Conservation (phyloP, 2,888 invertebrate species). For the Leucophora obtusa region DNA sequence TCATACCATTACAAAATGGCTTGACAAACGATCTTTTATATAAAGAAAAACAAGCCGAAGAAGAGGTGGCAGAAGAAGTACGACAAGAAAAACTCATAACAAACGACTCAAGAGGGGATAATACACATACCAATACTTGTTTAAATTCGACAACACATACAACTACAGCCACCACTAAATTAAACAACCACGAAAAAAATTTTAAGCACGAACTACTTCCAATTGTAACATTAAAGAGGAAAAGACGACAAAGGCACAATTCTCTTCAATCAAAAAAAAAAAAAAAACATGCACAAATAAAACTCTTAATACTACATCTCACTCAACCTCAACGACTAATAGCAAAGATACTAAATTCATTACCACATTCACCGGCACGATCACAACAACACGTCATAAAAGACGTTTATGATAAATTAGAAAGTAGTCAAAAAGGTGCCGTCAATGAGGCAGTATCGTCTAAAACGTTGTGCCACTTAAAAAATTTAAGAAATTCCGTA, state of each 20-base stretch:
- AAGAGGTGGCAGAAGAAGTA: conserved; percentile 21
- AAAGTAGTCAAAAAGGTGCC: conserved; percentile 76
- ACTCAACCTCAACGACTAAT: conserved; percentile 67
- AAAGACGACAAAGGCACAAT: conserved; percentile 64
- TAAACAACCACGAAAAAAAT: conserved; percentile 48
- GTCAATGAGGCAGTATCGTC: conserved; percentile 77
- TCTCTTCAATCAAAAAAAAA: conserved; percentile 59
- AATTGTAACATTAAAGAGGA: conserved; percentile 66
- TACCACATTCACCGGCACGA: conserved; percentile 39
- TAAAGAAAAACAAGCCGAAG: conserved; percentile 4
- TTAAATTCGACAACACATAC: conserved; percentile 23
- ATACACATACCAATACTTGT: background rate
- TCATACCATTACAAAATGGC: conserved; percentile 40
- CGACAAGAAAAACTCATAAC: conserved; percentile 83
- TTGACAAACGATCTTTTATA: conserved; percentile 35
- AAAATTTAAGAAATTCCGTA: conserved; percentile 55
- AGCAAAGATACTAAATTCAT: conserved; percentile 7
- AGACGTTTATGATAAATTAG: conserved; percentile 70
- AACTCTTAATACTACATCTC: conserved; percentile 50
- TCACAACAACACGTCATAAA: conserved; percentile 67
- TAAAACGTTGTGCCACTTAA: conserved; percentile 63
- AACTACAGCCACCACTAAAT: conserved; percentile 84
- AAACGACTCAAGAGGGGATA: conserved; percentile 18
- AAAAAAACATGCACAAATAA: conserved; percentile 17
- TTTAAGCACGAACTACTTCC: conserved; percentile 35